Evolutionary conservation across 2,888 invertebrate genomes (phyloP).

Genomic region (Saturnia japonica): DNA sequence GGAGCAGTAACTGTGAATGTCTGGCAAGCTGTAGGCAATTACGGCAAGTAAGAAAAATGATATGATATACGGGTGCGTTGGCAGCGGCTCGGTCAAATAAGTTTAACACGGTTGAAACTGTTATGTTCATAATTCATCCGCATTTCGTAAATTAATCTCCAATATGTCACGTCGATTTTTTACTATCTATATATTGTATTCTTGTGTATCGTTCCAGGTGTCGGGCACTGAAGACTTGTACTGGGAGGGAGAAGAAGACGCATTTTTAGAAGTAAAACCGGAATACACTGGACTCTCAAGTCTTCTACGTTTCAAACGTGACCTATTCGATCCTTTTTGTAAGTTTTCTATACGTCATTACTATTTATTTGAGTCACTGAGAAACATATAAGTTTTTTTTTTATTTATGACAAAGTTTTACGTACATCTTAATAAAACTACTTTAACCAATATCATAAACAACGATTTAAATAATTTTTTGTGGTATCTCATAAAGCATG

Average conservation of each 20-base stretch:
- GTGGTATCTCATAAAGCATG: too few relatives aligned
- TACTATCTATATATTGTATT: not conserved
- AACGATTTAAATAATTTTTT: too few relatives aligned
- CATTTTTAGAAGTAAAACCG: constrained; percentile 65
- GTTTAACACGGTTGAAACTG: too few relatives aligned
- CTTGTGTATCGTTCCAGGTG: constrained; percentile 51
- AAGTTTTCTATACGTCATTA: constrained; percentile 28
- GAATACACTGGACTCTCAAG: constrained; percentile 42
- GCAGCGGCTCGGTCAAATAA: too few relatives aligned
- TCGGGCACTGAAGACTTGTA: constrained; percentile 62
- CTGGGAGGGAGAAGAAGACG: constrained; percentile 68
- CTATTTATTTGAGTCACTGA: not conserved
- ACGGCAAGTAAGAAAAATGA: too few relatives aligned
- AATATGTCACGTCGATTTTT: not conserved
- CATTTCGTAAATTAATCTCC: not conserved
- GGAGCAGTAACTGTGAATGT: too few relatives aligned
- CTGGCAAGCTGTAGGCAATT: too few relatives aligned
- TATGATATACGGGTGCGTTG: too few relatives aligned
- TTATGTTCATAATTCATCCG: not conserved
- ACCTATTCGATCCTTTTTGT: constrained; percentile 32
- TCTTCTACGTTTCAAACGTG: constrained; percentile 52
- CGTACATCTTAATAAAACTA: too few relatives aligned
- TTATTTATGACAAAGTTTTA: not conserved
- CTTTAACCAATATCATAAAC: too few relatives aligned
- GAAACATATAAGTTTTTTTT: not conserved